A percentile compares a stretch with the other conserved stretches of the same genome.
Evolutionary conservation across 2,797 vertebrate genomes (phyloP).

Genomic region (Dermochelys coriacea): DNA sequence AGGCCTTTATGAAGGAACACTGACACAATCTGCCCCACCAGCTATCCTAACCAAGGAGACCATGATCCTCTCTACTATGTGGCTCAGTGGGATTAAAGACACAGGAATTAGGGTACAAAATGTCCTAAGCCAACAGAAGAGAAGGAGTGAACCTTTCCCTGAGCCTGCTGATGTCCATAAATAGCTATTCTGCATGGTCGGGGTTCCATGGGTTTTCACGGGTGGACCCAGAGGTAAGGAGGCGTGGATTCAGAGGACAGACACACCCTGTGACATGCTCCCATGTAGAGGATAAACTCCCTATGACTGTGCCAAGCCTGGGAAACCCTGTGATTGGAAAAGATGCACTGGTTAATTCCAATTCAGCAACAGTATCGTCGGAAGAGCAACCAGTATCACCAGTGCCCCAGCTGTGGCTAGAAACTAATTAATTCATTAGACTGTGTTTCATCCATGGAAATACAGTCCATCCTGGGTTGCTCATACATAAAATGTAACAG

Average conservation of each 20-base stretch:
- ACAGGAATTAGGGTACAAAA: not conserved
- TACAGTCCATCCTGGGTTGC: not conserved
- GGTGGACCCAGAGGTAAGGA: not conserved
- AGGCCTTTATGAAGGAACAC: not conserved
- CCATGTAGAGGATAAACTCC: not conserved
- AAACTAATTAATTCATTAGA: not conserved
- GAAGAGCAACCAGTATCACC: not conserved
- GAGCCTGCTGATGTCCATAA: not conserved
- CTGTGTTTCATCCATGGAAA: not conserved
- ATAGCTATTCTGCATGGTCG: not conserved
- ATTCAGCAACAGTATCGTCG: not conserved
- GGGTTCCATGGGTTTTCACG: not conserved
- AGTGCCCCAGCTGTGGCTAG: not conserved
- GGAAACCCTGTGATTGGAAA: not conserved
- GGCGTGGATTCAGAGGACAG: not conserved
- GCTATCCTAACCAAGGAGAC: not conserved
- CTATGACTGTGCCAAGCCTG: not conserved
- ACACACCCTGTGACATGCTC: not conserved
- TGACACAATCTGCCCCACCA: not conserved
- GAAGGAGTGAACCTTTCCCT: not conserved
- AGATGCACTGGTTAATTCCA: not conserved
- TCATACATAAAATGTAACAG: not conserved
- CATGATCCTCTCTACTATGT: not conserved
- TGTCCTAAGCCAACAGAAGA: not conserved
- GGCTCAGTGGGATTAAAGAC: not conserved